Conservation (phyloP, 2,113 vertebrate genomes). For the Apus apus region DNA sequence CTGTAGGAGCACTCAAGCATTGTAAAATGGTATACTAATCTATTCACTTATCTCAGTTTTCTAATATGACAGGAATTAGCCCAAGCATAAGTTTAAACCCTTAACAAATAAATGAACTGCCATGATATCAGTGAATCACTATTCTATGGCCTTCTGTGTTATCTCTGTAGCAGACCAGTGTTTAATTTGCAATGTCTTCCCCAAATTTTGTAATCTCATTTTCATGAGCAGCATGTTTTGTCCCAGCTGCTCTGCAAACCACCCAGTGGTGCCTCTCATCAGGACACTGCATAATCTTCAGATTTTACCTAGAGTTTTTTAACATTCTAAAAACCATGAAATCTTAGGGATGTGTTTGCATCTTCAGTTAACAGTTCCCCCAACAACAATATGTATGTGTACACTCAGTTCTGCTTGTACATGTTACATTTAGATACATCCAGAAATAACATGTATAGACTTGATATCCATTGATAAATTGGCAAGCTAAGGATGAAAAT, state of each 20-base stretch:
- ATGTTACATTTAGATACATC: not conserved
- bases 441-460: not conserved
- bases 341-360: not conserved
- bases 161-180: not conserved
- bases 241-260: not conserved
- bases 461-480: not conserved
- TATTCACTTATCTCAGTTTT: not conserved
- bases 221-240: not conserved
- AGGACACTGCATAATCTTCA: not conserved
- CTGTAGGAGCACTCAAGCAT: not conserved
- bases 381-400: not conserved
- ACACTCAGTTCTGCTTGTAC: not conserved
- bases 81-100: not conserved
- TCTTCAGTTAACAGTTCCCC: not conserved
- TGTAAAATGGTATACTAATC: not conserved
- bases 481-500: not conserved
- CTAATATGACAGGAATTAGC: not conserved
- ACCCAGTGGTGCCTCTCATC: not conserved
- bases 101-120: not conserved
- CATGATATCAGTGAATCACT: rapidly evolving
- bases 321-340: not conserved
- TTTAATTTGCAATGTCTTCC: not conserved
- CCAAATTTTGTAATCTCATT: not conserved
- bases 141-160: not conserved
- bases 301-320: not conserved